phyloP scores from a whole-genome alignment of 1,140 invertebrate species.

The Lepidurus couesii region DNA sequence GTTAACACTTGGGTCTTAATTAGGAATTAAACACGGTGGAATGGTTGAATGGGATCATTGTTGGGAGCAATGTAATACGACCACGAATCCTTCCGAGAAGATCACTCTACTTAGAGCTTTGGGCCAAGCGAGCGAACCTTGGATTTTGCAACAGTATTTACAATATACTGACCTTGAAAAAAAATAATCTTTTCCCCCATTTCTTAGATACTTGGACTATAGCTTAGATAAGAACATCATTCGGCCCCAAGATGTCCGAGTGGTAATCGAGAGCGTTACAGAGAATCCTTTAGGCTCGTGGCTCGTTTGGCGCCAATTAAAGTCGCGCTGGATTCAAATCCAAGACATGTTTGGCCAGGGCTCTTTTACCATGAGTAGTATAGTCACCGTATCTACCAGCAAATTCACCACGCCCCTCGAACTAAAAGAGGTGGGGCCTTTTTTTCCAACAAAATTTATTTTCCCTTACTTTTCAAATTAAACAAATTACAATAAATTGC shows the following conservation, averaged over 20 bases:
- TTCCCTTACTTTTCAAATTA: too few relatives aligned
- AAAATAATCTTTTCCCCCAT: background rate
- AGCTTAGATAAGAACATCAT: constrained; percentile 60
- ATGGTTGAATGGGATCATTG: constrained; percentile 68
- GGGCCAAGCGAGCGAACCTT: constrained; percentile 62
- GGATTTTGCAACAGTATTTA: constrained; percentile 60
- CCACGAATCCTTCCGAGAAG: constrained; percentile 61
- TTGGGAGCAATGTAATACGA: constrained; percentile 62
- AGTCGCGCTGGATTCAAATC: constrained; percentile 63
- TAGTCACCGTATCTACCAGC: constrained; percentile 62
- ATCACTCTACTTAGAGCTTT: constrained; percentile 61
- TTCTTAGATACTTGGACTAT: constrained; percentile 55
- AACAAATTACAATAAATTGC: too few relatives aligned
- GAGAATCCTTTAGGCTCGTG: constrained; percentile 63
- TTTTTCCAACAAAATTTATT: too few relatives aligned
- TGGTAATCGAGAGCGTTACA: constrained; percentile 61
- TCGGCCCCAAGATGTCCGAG: constrained; percentile 60
- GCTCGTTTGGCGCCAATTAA: constrained; percentile 69
- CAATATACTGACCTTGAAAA: background rate
- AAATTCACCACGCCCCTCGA: constrained; percentile 66
- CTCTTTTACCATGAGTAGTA: constrained; percentile 59
- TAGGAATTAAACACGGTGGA: constrained; percentile 56
- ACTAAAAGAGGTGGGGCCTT: constrained; percentile 56
- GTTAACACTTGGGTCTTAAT: background rate
- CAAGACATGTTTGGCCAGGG: constrained; percentile 59